phyloP scores from a whole-genome alignment of 2,113 vertebrate genomes.

The Thomomys bottae region DNA sequence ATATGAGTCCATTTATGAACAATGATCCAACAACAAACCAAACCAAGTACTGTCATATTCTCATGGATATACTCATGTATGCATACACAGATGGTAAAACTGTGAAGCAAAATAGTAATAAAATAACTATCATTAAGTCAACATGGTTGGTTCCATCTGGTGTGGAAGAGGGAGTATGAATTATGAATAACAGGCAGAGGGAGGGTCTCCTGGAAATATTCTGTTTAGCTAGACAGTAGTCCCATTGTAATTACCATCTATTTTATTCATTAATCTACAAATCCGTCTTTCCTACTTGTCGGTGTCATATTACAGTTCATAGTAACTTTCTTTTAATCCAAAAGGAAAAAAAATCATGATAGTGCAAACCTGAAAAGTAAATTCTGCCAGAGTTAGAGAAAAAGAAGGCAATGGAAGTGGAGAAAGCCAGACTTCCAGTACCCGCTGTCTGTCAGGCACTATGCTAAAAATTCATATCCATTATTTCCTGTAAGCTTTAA shows the following conservation, averaged over 20 bases:
- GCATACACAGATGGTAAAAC: not conserved
- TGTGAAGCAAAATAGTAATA: not conserved
- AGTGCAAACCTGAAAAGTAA: not conserved
- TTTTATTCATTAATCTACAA: not conserved
- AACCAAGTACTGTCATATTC: not conserved
- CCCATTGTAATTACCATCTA: not conserved
- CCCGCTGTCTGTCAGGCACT: not conserved
- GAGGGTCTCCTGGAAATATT: not conserved
- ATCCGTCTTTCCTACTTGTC: not conserved
- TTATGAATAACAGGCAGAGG: rapidly evolving
- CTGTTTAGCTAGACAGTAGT: not conserved
- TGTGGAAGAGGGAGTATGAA: not conserved
- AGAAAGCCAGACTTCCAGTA: not conserved
- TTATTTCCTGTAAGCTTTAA: not conserved
- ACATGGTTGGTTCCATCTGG: not conserved
- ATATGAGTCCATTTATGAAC: not conserved
- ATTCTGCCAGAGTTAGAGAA: not conserved
- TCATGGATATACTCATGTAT: not conserved
- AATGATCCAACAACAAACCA: not conserved
- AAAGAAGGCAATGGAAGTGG: not conserved
- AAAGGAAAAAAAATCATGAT: not conserved
- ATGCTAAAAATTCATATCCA: not conserved
- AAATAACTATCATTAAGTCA: not conserved
- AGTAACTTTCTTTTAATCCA: not conserved
- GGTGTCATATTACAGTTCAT: not conserved